A percentile compares a stretch with the other conserved stretches of the same genome.
These are phyloP conservation scores for Pseudococcus viburni DNA, from an alignment of 2,888 invertebrate genomes.

Conservation along the genomic window DNA sequence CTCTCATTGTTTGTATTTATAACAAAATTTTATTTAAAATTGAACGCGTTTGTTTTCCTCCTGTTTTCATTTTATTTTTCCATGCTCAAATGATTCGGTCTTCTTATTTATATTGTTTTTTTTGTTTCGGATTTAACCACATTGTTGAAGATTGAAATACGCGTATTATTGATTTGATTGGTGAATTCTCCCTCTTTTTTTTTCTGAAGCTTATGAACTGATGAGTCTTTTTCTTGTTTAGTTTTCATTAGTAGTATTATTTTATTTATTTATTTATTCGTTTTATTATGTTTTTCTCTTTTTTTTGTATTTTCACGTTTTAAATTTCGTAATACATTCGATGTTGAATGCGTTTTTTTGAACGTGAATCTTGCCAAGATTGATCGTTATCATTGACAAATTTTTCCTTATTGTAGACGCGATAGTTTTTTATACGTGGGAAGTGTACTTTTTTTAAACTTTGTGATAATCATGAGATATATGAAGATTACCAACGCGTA, in stretches of 20 bases:
- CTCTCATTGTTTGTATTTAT: background rate
- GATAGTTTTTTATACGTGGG: background rate
- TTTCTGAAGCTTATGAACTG: slow-evolving; percentile 22
- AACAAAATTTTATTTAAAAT: background rate
- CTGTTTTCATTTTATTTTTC: background rate
- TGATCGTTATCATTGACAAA: background rate
- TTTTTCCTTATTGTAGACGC: background rate
- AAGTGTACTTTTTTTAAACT: background rate
- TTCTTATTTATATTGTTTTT: background rate
- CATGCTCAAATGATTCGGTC: background rate
- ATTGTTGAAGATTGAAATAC: background rate
- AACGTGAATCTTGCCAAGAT: slow-evolving; percentile 5
- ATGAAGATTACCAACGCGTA: background rate
- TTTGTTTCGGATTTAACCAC: background rate
- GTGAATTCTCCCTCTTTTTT: background rate
- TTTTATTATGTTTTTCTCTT: background rate
- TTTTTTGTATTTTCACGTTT: slow-evolving; percentile 3
- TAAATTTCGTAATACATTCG: background rate
- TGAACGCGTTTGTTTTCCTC: background rate
- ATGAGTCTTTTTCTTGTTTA: slow-evolving; percentile 15
- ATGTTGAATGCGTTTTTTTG: background rate
- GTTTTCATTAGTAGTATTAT: slow-evolving; percentile 31
- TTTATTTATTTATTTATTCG: slow-evolving; percentile 28
- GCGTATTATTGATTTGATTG: background rate
- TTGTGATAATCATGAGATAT: slow-evolving; percentile 18